A percentile compares a stretch with the other conserved stretches of the same genome.
phyloP scores from a whole-genome alignment of 2,888 invertebrate genomes.

The Iselma pallidipennis region DNA sequence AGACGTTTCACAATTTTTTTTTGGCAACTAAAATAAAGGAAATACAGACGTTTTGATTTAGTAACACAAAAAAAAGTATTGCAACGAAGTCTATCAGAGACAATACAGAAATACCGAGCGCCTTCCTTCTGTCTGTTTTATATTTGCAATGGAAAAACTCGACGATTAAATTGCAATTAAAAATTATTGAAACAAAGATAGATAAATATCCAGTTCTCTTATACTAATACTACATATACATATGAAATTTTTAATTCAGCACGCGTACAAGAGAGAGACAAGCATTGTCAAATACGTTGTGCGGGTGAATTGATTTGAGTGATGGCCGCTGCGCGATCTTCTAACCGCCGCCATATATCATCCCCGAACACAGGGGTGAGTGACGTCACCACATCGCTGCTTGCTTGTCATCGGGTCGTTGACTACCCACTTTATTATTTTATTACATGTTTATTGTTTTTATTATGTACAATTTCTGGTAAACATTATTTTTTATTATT shows the following conservation, averaged over 20 bases:
- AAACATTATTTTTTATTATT: too few species aligned
- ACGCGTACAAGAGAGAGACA: slow-evolving; percentile 28
- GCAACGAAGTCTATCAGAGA: neutral
- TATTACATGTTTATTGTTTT: slow-evolving; percentile 44
- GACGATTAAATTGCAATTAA: slow-evolving; percentile 1
- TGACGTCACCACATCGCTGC: slow-evolving; percentile 49
- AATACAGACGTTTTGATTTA: neutral
- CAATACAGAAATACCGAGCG: neutral
- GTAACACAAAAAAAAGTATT: neutral
- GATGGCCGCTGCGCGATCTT: slow-evolving; percentile 63
- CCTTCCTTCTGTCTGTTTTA: neutral
- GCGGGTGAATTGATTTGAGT: slow-evolving; percentile 58
- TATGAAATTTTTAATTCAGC: slow-evolving; percentile 19
- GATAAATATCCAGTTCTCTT: neutral
- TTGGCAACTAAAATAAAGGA: neutral
- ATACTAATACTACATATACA: too few species aligned
- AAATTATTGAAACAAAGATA: neutral
- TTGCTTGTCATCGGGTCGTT: slow-evolving; percentile 45
- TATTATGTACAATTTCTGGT: slow-evolving; percentile 7
- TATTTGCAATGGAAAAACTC: slow-evolving; percentile 1
- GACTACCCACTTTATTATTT: slow-evolving; percentile 47
- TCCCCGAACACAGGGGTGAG: slow-evolving; percentile 57
- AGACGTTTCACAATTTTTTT: neutral
- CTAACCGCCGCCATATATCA: slow-evolving; percentile 64
- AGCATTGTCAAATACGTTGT: slow-evolving; percentile 38